These are phyloP conservation scores for Channa argus DNA, from an alignment of 2,113 vertebrate genomes.

Conservation along the genomic window DNA sequence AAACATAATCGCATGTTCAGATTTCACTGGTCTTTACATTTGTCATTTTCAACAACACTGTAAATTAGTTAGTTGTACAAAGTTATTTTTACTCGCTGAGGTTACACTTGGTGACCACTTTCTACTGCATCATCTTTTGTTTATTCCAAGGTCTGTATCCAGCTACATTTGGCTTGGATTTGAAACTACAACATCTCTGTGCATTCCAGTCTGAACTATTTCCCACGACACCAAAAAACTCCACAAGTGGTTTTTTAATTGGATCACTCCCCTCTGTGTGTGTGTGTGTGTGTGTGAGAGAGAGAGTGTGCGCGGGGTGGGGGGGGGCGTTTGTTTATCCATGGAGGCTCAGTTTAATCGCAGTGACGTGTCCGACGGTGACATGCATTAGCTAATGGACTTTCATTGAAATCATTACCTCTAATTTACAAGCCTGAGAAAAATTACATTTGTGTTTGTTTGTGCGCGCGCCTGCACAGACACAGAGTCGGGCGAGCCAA, in stretches of 20 bases:
- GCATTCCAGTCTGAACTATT: constrained; percentile 3
- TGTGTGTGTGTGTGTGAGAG: neutral
- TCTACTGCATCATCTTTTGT: neutral
- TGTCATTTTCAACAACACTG: neutral
- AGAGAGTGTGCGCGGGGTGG: too few relatives aligned
- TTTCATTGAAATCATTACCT: constrained; percentile 79
- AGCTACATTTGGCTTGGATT: neutral
- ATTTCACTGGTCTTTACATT: too few relatives aligned
- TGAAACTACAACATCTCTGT: neutral
- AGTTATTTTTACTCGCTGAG: too few relatives aligned
- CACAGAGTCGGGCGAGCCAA: too few relatives aligned
- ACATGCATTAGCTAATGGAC: constrained; percentile 85
- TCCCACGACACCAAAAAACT: constrained; percentile 6
- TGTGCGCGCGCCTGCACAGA: constrained; percentile 12
- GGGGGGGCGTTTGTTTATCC: constrained; percentile 68
- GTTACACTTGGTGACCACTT: neutral
- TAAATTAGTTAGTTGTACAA: neutral
- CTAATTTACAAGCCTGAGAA: constrained; percentile 53
- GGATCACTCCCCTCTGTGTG: constrained; percentile 16
- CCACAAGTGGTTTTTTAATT: constrained; percentile 19
- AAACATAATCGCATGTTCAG: neutral
- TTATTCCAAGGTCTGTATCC: neutral
- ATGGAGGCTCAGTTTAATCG: constrained; percentile 85
- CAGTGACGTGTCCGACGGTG: constrained; percentile 82
- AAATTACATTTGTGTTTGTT: neutral